Evolutionary conservation across 2,797 vertebrate species (phyloP), one percentile per base, ranked within the genome.

Genomic region (Sebastes cheni): DNA sequence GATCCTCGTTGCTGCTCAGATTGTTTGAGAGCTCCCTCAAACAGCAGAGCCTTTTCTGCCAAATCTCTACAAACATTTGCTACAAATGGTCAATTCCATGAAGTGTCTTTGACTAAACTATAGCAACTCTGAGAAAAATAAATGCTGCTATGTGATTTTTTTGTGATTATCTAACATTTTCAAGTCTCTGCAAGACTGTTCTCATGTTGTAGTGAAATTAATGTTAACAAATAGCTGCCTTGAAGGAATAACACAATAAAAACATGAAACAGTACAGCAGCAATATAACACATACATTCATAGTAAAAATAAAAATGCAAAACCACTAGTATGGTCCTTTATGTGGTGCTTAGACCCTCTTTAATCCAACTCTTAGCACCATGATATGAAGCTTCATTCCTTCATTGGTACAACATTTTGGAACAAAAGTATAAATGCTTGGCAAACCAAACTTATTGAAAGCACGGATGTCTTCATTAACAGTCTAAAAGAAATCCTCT

Each of bases 401-500:
- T 54, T 61, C 22, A 61, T 12, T 27, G 52, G 13, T 55, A 25
- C 10, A 65, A 71, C 18, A 54, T 32, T 67, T 66, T 64, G 34
- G 18, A 67, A 46, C 32, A 75, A 29, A 29, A 0, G 2, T 9
- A 62, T 32, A 23, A 70, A 74, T 16, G 1, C 4, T 62, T 52
- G 36, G 39, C 42, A 65, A 65, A 75, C 34, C n/a, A 65, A 61
- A 76, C 9, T 25, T 32, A 77, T 14, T 79, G 30, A 56, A 72
- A 71, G 66, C 65, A 20, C 4, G 0, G 14, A 65, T 74, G 6
- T 72, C 20, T n/a, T 73, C 34, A 68, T 73, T 64, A 75, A 25
- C 20, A 55, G 70, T 54, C 36, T 27, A 42, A 70, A 75, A 83
- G 0, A 42, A 27, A 27, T 46, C 18, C 16, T 70, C 23, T 50